Base-by-base conservation (phyloP, 2,888 invertebrate genomes). In the Epiblema foenella region DNA sequence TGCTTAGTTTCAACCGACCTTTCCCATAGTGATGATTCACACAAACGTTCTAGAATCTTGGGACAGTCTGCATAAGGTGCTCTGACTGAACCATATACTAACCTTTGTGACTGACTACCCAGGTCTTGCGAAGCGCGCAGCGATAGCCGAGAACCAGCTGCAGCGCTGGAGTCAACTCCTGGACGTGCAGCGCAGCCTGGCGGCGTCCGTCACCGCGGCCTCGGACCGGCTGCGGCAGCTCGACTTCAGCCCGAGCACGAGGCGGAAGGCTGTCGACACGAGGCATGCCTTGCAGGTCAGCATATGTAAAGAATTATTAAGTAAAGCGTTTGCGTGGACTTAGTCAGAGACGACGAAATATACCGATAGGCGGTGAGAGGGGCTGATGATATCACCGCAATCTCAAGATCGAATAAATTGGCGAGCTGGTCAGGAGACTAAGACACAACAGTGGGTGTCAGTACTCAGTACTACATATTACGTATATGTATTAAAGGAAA, bases 171-270 rank as follows among this genome's bases (percentile, higher is more conserved):
- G 96, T 84, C 95, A 95, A 77, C 96, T 97, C 77, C 96, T 97
- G 84, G 95, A 95, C 63, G 95, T 95, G 73, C 95, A 96, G 94
- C 94, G 96, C 77, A 93, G 94, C 69, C 95, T 97, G 77, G 96
- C 96, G 73, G 95, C 96, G 65, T 94, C 95, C 73, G 86, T 97
- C 73, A 95, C 95, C 46, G 95, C 96, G 7, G 95, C 96, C 66
- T 96, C 96, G 72, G 97, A 97, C 85, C 95, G 96, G 73, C 94
- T 95, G 78, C 95, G 96, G 77, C 96, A 97, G 88, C 94, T 97
- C 77, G 98, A 98, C 86, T 95, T 95, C 69, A 95, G 94, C 74
- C 96, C 97, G 63, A 94, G 96, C 79, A 97, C 96, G 62, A 95
- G 96, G 83, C 95, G 96, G 76, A 96, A 96, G 81, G 95, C 97